Evolutionary conservation across 2,797 vertebrate species (phyloP).

Genomic region (Cetoscarus ocellatus): DNA sequence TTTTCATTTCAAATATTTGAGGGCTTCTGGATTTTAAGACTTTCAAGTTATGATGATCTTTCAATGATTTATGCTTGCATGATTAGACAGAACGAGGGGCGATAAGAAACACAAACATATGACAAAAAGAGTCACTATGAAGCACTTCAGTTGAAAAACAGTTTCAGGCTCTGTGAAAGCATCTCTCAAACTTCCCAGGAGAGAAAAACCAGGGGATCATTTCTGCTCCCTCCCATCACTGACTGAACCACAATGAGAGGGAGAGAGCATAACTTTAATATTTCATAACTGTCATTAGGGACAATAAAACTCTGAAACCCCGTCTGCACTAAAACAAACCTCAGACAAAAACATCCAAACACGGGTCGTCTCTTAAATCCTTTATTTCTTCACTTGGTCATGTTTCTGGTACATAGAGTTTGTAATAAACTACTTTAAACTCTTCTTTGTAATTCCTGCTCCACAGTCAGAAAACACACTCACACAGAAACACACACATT

Average conservation of each 20-base stretch:
- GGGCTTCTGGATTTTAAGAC: too few relatives aligned
- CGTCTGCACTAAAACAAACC: not conserved
- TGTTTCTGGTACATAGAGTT: constrained; percentile 54
- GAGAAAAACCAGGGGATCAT: not conserved
- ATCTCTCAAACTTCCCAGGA: not conserved
- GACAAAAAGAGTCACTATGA: not conserved
- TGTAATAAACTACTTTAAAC: constrained; percentile 64
- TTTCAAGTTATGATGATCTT: too few relatives aligned
- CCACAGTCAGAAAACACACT: constrained; percentile 62
- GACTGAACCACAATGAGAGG: not conserved
- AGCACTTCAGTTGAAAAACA: not conserved
- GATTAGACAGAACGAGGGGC: not conserved
- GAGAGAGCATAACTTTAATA: constrained; percentile 12
- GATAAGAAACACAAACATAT: not conserved
- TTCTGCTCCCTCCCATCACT: not conserved
- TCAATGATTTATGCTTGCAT: too few relatives aligned
- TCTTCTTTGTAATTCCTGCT: constrained; percentile 50
- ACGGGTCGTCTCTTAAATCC: constrained; percentile 51
- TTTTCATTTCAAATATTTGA: too few relatives aligned
- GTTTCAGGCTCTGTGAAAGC: not conserved
- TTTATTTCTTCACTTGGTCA: constrained; percentile 70
- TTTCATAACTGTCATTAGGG: constrained; percentile 19
- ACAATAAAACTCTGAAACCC: not conserved
- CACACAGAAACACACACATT: not conserved
- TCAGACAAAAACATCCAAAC: constrained; percentile 25